A percentile compares a stretch with the other conserved stretches of the same genome.
These are phyloP conservation scores for Drosophila mimetica DNA, from an alignment of 2,888 invertebrate genomes.

Conservation along the genomic window DNA sequence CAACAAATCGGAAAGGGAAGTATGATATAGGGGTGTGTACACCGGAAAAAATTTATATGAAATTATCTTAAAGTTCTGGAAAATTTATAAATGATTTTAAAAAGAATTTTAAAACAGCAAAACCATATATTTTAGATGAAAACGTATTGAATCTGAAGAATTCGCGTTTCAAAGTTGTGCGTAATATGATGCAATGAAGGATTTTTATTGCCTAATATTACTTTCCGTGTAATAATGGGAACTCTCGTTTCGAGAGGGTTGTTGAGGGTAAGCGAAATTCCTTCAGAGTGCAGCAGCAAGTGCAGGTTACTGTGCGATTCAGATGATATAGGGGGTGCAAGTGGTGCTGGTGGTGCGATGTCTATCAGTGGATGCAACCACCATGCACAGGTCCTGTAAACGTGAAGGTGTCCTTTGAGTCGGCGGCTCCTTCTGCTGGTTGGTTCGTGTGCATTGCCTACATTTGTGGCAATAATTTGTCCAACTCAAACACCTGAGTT, in stretches of 20 bases:
- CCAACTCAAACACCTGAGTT: constrained; percentile 42
- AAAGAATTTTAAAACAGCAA: neutral
- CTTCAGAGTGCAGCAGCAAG: constrained; percentile 55
- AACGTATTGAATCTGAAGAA: neutral
- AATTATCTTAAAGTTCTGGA: too few relatives aligned
- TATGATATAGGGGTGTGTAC: constrained; percentile 28
- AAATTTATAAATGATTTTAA: too few relatives aligned
- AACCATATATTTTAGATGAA: neutral
- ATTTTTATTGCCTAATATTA: neutral
- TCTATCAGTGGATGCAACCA: constrained; percentile 45
- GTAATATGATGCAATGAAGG: too few relatives aligned
- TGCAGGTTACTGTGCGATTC: constrained; percentile 37
- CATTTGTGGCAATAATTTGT: constrained; percentile 40
- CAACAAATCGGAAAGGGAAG: constrained; percentile 54
- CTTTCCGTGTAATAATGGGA: constrained; percentile 9
- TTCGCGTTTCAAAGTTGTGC: neutral
- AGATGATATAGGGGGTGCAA: constrained; percentile 38
- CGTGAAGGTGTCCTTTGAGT: constrained; percentile 16
- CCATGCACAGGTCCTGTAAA: constrained; percentile 42
- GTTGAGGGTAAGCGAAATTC: constrained; percentile 56
- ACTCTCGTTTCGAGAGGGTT: constrained; percentile 27
- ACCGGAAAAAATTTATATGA: neutral
- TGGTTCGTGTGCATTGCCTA: constrained; percentile 5
- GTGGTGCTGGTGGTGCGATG: constrained; percentile 46
- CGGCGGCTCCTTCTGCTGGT: constrained; percentile 28